Base-by-base conservation (phyloP, 2,797 vertebrate genomes). In the Manis crassicaudata region DNA sequence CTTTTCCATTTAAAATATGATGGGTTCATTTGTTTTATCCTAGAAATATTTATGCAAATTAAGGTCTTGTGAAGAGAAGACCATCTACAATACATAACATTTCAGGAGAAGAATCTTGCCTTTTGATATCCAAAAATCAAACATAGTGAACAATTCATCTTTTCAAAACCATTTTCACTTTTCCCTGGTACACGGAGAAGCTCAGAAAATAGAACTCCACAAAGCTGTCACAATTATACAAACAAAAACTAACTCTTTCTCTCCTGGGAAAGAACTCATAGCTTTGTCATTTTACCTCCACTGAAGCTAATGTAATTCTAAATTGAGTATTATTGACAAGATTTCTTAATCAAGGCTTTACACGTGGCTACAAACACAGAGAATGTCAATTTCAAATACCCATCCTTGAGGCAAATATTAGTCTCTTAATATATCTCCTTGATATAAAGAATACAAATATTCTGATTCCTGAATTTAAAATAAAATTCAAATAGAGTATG, bases 321-420 rank as follows among this genome's bases (percentile, higher is more conserved):
- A 93, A 96, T 60, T 97, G 17, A 54, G 79, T 90, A 68, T 80
- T 92, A 88, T 56, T 96, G 84, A 89, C 67, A 88, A 52, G 32
- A 32, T 84, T 62, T 81, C 2, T 32, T 73, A 92, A 94, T 40
- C 32, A 95, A 82, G 40, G 18, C 58, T 65, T 56, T 37, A 76
- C 9, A 6, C 4, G 87, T 54, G 43, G 92, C 25, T 63, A 46
- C 2, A 94, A 63, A 98, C 3, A 82, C 37, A 75, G 29, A 90
- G 96, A 63, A 35, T 86, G 5, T 73, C 68, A 83, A 88, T 68
- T 95, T 67, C 25, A 90, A 97, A 96, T 87, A 92, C 50, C 7
- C 88, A 72, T 72, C 20, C 88, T 70, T 67, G 23, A 76, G 92
- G 80, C 96, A 97, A 97, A 95, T 17, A 83, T 40, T 92, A 65